These are phyloP conservation scores for Myotis daubentonii DNA, from an alignment of 2,797 vertebrate genomes.

Conservation along the genomic window DNA sequence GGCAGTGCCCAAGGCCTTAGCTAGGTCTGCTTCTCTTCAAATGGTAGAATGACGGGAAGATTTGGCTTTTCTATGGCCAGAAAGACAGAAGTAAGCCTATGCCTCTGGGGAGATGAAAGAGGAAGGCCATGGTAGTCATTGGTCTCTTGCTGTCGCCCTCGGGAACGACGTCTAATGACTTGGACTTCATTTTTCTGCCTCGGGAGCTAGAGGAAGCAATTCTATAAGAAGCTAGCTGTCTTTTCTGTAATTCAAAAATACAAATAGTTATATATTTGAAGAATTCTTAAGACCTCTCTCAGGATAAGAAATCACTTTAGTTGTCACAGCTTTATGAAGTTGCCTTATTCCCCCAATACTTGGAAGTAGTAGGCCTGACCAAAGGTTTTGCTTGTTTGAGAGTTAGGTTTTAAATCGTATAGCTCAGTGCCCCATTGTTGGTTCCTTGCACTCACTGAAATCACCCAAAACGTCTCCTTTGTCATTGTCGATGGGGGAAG, in stretches of 20 bases:
- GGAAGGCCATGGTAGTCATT: neutral
- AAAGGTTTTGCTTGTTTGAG: neutral
- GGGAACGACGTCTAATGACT: neutral
- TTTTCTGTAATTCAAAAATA: neutral
- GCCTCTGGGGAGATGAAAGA: constrained; percentile 43
- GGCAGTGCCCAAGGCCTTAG: neutral
- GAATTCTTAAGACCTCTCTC: constrained; percentile 6
- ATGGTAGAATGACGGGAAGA: neutral
- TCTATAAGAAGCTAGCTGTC: neutral
- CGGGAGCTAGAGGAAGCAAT: neutral
- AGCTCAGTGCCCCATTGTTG: constrained; percentile 17
- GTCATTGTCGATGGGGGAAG: neutral
- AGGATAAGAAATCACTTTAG: constrained; percentile 15
- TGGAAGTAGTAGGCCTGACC: neutral
- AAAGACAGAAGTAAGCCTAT: constrained; percentile 51
- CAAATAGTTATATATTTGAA: neutral
- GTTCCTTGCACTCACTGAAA: constrained; percentile 1
- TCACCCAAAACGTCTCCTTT: neutral
- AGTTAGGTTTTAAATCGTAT: constrained; percentile 15
- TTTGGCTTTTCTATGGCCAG: constrained; percentile 57
- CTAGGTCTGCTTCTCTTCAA: neutral
- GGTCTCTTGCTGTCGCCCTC: neutral
- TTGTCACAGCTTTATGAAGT: neutral
- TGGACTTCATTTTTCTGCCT: neutral
- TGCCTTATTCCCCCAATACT: neutral